Conservation (phyloP, 1,140 invertebrate species). For the Paralvinella palmiformis region DNA sequence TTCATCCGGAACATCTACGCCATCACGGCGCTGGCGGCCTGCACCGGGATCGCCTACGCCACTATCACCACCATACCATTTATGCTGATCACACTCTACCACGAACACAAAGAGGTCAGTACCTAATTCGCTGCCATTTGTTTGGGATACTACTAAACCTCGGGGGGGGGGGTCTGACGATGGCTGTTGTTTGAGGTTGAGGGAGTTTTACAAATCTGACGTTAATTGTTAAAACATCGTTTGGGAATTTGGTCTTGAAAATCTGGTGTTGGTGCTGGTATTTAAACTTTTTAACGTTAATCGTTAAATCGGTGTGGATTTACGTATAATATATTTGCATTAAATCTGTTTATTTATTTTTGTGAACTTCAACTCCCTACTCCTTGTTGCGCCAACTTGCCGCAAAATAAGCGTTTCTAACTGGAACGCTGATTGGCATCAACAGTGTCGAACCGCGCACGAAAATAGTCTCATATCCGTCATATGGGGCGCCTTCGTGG, state of each 20-base stretch:
- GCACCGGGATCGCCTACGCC: constrained; percentile 53
- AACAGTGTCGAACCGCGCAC: too few relatives aligned
- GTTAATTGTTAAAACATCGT: background rate
- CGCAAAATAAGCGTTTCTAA: too few relatives aligned
- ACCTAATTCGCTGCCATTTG: background rate
- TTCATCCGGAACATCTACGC: constrained; percentile 40
- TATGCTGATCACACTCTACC: constrained; percentile 51
- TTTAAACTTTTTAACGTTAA: too few relatives aligned
- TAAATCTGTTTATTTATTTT: too few relatives aligned
- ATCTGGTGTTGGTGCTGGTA: background rate
- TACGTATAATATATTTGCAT: too few relatives aligned
- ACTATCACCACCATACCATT: constrained; percentile 53
- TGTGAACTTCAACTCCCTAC: too few relatives aligned
- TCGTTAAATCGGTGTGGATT: too few relatives aligned
- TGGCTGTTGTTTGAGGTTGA: background rate
- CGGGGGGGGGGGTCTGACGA: background rate
- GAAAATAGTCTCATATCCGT: too few relatives aligned
- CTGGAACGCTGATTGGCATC: too few relatives aligned
- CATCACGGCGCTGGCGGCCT: constrained; percentile 47
- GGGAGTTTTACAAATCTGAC: background rate
- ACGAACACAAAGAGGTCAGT: constrained; percentile 48
- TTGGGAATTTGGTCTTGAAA: background rate
- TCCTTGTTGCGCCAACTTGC: too few relatives aligned
- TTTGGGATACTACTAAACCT: background rate
- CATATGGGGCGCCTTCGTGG: too few relatives aligned